Evolutionary conservation across 2,797 vertebrate genomes (phyloP), one percentile per base, ranked within the genome.

Genomic region (Acridotheres tristis): DNA sequence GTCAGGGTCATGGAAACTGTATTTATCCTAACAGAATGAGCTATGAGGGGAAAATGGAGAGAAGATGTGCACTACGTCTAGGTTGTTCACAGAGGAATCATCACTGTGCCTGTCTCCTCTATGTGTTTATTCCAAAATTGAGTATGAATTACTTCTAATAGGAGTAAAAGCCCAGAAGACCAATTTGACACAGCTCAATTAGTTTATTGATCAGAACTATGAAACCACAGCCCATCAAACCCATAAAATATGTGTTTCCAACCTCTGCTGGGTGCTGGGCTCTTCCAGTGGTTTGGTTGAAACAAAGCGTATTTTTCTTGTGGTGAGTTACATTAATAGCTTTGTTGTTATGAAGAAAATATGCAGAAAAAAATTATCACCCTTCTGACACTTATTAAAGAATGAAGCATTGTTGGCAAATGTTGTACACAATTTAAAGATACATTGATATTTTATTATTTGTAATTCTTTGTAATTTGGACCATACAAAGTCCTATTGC

Each of bases 131-230:
- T 92, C 63, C 57, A 74, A 92, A 93, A 85, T 19, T 74, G 57
- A 83, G 22, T 43, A 67, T 80, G 65, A 94, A 88, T 83, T 85
- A 53, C 74, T 80, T 88, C 62, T 89, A 96, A 83, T 57, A 85
- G 27, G 42, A 88, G 50, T 54, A 89, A 94, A 94, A 92, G 66
- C 87, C 91, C 91, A 75, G 79, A 92, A 91, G 89, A 74, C 61
- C 65, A 85, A 85, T 94, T 62, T 75, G 78, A 77, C 65, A 85
- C 69, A 58, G 93, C 54, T 96, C 85, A 95, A 85, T 93, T 95
- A 95, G 68, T 89, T 91, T 88, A 95, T 95, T 93, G 95, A 96
- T 93, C 68, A 89, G 72, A 73, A 47, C 75, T 89, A 74, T 89
- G 89, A 96, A 61, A 88, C 42, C 19, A 34, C 66, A 88, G 87